Conservation (phyloP, 1,140 invertebrate genomes). For the Musca vetustissima region DNA sequence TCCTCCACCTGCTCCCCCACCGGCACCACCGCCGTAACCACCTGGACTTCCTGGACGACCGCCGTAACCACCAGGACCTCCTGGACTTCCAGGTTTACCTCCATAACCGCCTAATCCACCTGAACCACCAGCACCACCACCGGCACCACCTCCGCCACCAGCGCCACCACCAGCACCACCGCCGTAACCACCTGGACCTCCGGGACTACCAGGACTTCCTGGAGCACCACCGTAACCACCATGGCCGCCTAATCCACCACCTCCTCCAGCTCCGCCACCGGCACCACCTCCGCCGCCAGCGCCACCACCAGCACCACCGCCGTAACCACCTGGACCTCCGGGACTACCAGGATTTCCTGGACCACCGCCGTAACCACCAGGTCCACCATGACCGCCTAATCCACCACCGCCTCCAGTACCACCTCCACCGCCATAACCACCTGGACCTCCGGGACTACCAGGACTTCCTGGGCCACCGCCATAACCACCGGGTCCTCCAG, state of each 20-base stretch:
- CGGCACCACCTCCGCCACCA: not conserved
- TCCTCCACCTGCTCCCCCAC: not conserved
- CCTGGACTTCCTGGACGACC: not conserved
- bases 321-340: not conserved
- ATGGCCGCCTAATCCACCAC: not conserved
- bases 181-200: constrained; percentile 5
- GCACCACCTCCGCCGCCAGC: not conserved
- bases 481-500: not conserved
- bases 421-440: not conserved
- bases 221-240: constrained; percentile 1
- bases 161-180: not conserved
- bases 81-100: not conserved
- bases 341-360: not conserved
- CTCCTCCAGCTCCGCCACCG: not conserved
- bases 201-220: not conserved
- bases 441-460: not conserved
- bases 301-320: not conserved
- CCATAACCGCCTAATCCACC: not conserved
- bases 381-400: not conserved
- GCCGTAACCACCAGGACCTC: not conserved
- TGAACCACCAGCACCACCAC: constrained; percentile 26
- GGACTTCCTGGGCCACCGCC: constrained; percentile 1
- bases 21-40: not conserved
- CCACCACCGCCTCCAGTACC: not conserved
- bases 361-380: not conserved